A percentile compares a stretch with the other conserved stretches of the same genome.
Evolutionary conservation across 2,113 vertebrate species (phyloP).

Genomic region (Phainopepla nitens): DNA sequence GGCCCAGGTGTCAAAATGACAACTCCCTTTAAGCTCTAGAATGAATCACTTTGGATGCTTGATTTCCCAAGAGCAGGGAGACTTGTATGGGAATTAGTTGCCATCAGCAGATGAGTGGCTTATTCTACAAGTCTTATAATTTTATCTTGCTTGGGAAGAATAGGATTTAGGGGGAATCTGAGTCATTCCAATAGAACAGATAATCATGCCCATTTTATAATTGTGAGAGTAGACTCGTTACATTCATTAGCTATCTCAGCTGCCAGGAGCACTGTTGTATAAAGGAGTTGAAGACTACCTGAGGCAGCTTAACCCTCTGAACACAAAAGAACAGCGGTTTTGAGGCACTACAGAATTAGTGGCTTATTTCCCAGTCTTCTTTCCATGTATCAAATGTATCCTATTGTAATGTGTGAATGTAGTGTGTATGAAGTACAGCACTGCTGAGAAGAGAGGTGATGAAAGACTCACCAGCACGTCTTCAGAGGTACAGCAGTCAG

Average conservation of each 20-base stretch:
- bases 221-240: background rate
- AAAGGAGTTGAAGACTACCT: conserved; percentile 4
- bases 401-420: background rate
- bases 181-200: conserved; percentile 4
- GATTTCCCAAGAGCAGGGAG: conserved; percentile 4
- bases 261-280: background rate
- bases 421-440: background rate
- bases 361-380: background rate
- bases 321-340: background rate
- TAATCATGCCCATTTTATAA: background rate
- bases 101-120: background rate
- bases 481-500: background rate
- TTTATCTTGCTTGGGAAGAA: conserved; percentile 27
- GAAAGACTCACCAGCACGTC: background rate
- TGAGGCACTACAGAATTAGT: background rate
- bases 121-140: conserved; percentile 38
- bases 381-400: background rate
- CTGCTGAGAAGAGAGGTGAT: background rate
- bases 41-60: conserved; percentile 43
- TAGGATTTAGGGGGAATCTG: conserved; percentile 12
- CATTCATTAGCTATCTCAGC: background rate
- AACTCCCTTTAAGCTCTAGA: background rate
- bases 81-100: conserved; percentile 15
- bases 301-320: background rate
- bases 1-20: background rate